A percentile compares a stretch with the other conserved stretches of the same genome.
Evolutionary conservation across 2,888 invertebrate genomes (phyloP).

Genomic region (Caenorhabditis macrosperma): DNA sequence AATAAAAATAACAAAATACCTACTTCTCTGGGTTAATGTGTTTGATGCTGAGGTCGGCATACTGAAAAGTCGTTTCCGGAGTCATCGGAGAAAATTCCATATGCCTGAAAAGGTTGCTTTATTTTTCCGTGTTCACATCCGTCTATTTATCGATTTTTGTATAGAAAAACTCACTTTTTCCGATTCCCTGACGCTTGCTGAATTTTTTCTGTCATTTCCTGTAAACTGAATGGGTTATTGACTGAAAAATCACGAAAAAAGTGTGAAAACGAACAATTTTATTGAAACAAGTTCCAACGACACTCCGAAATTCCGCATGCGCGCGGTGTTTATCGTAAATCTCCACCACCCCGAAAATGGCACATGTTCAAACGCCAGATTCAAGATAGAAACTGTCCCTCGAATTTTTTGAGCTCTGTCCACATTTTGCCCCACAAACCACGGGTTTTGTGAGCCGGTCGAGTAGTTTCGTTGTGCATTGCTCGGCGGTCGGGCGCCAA

Average conservation of each 20-base stretch:
- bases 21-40: conserved; percentile 66
- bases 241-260: not conserved
- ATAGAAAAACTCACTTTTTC: conserved; percentile 24
- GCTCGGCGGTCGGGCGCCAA: conserved; percentile 37
- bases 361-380: not conserved
- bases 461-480: conserved; percentile 33
- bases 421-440: not conserved
- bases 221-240: not conserved
- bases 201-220: conserved; percentile 16
- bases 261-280: not conserved
- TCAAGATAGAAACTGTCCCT: not conserved
- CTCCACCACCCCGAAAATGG: not conserved
- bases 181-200: not conserved
- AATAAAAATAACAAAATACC: not conserved
- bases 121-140: not conserved
- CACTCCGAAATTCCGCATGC: conserved; percentile 29
- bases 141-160: not conserved
- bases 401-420: not conserved
- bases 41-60: conserved; percentile 77
- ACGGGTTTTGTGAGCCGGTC: conserved; percentile 6
- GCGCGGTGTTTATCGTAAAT: conserved; percentile 29
- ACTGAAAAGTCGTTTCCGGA: conserved; percentile 66
- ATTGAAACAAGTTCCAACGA: conserved; percentile 21
- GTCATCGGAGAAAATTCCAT: conserved; percentile 57
- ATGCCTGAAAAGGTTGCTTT: conserved; percentile 1